Conservation (phyloP, 2,888 invertebrate genomes). For the Caenorhabditis panamensis region DNA sequence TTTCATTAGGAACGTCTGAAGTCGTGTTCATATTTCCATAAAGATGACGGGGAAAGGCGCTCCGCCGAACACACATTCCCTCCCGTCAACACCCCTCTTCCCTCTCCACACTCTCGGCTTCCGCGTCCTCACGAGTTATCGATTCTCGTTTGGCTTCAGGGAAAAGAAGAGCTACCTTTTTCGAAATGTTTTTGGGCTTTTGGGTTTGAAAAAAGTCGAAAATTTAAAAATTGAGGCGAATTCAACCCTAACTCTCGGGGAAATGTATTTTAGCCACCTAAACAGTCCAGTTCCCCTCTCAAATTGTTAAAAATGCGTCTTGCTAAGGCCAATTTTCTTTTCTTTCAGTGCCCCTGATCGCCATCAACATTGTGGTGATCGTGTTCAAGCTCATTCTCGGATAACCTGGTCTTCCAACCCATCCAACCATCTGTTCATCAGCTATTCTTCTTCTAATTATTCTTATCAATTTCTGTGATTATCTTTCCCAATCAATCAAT, state of each 20-base stretch:
- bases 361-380: slow-evolving; percentile 91
- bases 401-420: slow-evolving; percentile 82
- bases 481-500: background rate
- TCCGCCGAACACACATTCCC: too few species aligned
- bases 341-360: slow-evolving; percentile 94
- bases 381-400: slow-evolving; percentile 91
- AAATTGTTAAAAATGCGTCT: too few species aligned
- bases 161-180: too few species aligned
- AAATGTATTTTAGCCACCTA: too few species aligned
- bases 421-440: background rate
- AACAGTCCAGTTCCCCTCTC: too few species aligned
- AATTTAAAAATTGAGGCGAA: too few species aligned
- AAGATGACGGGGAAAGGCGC: background rate
- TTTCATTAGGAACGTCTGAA: too few species aligned
- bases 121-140: background rate
- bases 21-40: too few species aligned
- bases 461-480: slow-evolving; percentile 1
- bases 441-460: slow-evolving; percentile 16
- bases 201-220: slow-evolving; percentile 1
- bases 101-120: background rate
- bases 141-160: too few species aligned
- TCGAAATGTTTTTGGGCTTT: too few species aligned
- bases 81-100: too few species aligned
- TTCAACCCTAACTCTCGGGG: too few species aligned
- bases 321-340: background rate